These are phyloP conservation scores for Pollenia amentaria DNA, from an alignment of 2,888 invertebrate genomes.

Conservation along the genomic window DNA sequence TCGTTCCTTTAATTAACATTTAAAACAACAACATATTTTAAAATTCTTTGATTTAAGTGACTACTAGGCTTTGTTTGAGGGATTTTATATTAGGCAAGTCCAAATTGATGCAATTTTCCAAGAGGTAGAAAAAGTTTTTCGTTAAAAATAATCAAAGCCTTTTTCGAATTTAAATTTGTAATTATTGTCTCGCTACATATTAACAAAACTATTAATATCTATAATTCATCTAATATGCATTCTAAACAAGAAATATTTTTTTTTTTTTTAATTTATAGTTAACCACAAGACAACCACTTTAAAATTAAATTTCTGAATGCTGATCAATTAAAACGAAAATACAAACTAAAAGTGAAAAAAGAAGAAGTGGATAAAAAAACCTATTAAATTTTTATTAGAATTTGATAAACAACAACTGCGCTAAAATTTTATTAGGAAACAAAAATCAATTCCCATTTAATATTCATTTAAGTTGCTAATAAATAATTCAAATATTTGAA, in stretches of 20 bases:
- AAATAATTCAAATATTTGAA: slow-evolving; percentile 84
- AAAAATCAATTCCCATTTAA: slow-evolving; percentile 79
- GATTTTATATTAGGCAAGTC: too few relatives aligned
- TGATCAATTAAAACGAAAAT: slow-evolving; percentile 24
- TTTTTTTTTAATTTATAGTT: slow-evolving; percentile 12
- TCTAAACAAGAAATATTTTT: neutral
- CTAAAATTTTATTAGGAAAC: slow-evolving; percentile 49
- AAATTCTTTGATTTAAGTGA: too few relatives aligned
- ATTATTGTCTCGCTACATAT: too few relatives aligned
- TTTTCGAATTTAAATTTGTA: too few relatives aligned
- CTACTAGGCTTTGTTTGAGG: too few relatives aligned
- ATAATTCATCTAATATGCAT: too few relatives aligned
- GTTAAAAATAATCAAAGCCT: too few relatives aligned
- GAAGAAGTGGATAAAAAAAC: slow-evolving; percentile 6
- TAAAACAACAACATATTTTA: too few relatives aligned
- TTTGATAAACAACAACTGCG: slow-evolving; percentile 56
- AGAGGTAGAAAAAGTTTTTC: too few relatives aligned
- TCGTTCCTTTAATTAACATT: too few relatives aligned
- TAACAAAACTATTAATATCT: too few relatives aligned
- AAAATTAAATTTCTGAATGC: slow-evolving; percentile 34
- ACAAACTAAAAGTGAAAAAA: slow-evolving; percentile 14
- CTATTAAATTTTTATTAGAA: slow-evolving; percentile 50
- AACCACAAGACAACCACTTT: neutral
- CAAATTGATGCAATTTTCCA: too few relatives aligned
- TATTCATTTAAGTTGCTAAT: slow-evolving; percentile 83